A percentile compares a stretch with the other conserved stretches of the same genome.
Evolutionary conservation across 2,797 vertebrate species (phyloP).

Genomic region (Cyprinodon diabolis): DNA sequence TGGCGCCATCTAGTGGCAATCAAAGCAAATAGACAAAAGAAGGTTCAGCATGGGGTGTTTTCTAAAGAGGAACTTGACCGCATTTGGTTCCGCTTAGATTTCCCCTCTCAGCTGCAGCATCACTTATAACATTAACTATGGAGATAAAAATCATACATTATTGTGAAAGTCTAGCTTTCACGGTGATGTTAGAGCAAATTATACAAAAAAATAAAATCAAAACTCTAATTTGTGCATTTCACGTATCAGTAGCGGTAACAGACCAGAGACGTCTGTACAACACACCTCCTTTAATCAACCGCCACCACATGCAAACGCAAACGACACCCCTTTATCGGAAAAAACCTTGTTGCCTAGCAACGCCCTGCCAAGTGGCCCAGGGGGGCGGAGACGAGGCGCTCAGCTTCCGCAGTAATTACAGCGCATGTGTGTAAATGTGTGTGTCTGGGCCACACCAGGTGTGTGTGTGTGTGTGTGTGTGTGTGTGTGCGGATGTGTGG

Average conservation of each 20-base stretch:
- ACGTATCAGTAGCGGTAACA: constrained; percentile 4
- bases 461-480: constrained; percentile 37
- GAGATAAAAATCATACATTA: background rate
- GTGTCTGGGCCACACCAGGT: constrained; percentile 58
- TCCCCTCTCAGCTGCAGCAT: background rate
- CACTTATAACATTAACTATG: background rate
- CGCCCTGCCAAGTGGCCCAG: constrained; percentile 62
- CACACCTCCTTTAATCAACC: constrained; percentile 40
- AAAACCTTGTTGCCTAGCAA: constrained; percentile 76
- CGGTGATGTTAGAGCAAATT: background rate
- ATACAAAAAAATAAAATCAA: background rate
- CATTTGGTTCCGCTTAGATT: background rate
- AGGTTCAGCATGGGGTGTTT: background rate
- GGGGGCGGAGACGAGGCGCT: constrained; percentile 69
- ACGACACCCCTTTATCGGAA: constrained; percentile 61
- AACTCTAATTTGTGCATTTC: background rate
- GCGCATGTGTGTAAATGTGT: constrained; percentile 37
- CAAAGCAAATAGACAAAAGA: background rate
- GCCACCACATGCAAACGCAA: constrained; percentile 29
- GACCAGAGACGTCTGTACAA: constrained; percentile 10
- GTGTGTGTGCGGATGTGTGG: constrained; percentile 5
- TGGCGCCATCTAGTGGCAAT: constrained; percentile 59
- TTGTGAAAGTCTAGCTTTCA: background rate
- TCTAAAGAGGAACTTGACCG: background rate
- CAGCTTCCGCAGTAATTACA: constrained; percentile 77